Percentiles rank a stretch among this genome's conserved stretches.
phyloP scores from a whole-genome alignment of 2,888 invertebrate genomes.

The Nomada lathburiana region DNA sequence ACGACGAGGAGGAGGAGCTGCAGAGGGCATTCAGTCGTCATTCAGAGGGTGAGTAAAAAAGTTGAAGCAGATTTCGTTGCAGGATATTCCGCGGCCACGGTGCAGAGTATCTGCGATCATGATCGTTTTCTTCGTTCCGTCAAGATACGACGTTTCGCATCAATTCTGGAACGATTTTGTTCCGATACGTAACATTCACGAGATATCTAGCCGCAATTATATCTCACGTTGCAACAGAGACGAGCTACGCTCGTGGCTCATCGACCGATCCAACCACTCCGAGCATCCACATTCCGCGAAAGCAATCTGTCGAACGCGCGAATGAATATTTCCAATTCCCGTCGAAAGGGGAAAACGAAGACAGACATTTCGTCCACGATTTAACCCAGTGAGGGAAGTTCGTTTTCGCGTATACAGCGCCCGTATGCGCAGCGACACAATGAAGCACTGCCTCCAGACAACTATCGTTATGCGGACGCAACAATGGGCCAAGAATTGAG shows the following conservation, averaged over 20 bases:
- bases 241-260: too few species aligned
- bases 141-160: too few species aligned
- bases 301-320: not conserved
- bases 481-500: conserved; percentile 66
- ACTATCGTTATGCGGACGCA: conserved; percentile 48
- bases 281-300: too few species aligned
- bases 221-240: too few species aligned
- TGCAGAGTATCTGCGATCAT: too few species aligned
- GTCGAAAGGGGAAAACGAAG: not conserved
- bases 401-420: conserved; percentile 4
- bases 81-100: too few species aligned
- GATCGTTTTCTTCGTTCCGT: too few species aligned
- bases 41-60: conserved; percentile 74
- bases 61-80: not conserved
- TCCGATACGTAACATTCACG: too few species aligned
- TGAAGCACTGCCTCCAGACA: conserved; percentile 36
- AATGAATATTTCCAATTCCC: not conserved
- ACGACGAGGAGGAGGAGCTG: conserved; percentile 78
- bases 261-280: too few species aligned
- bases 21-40: conserved; percentile 78
- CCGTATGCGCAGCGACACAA: conserved; percentile 12
- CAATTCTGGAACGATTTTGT: too few species aligned
- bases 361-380: not conserved
- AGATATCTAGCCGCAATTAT: too few species aligned
- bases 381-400: conserved; percentile 21